These are phyloP conservation scores for Apis mellifera DNA, from an alignment of 1,140 invertebrate species.

Conservation along the genomic window Amel_HAv3.1 CM009933.2:11467001-11467500, in stretches of 20 bases:
- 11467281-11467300: slow-evolving; percentile 56
- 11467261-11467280: slow-evolving; percentile 45
- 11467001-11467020: not conserved
- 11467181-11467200: slow-evolving; percentile 32
- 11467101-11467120: not conserved
- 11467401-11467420: slow-evolving; percentile 32
- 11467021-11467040: not conserved
- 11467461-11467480: not conserved
- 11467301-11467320: slow-evolving; percentile 60
- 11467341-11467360: slow-evolving; percentile 51
- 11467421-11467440: too few relatives aligned
- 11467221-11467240: slow-evolving; percentile 3
- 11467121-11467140: slow-evolving; percentile 39
- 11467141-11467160: not conserved
- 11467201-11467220: slow-evolving; percentile 22
- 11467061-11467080: not conserved
- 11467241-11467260: slow-evolving; percentile 30
- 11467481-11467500: slow-evolving; percentile 39
- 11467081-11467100: not conserved
- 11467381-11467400: slow-evolving; percentile 22
- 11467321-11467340: slow-evolving; percentile 30
- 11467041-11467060: not conserved
- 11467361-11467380: slow-evolving; percentile 58
- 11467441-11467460: too few relatives aligned
- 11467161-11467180: not conserved